Base-by-base conservation (phyloP, 2,113 vertebrate species). In the Marmota flaviventris region DNA sequence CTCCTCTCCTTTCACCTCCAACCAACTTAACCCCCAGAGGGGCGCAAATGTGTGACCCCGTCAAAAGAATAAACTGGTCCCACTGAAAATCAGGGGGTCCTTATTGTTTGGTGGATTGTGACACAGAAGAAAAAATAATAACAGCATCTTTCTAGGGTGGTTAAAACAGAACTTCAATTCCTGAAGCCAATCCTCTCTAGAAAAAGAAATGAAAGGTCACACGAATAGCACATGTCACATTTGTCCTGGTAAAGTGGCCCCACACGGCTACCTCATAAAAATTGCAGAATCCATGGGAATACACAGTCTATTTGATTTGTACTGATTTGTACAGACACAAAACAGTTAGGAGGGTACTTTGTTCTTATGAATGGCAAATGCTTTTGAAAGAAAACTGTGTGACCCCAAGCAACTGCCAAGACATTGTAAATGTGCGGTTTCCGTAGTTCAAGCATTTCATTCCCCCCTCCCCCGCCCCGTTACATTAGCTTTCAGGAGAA, bases 321-420 rank as follows among this genome's bases (percentile, higher is more conserved):
- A 63, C 13, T 63, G 27, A 76, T 94, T 91, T 76, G 45, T 45
- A 45, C 27, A 39, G 78, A 37, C 63, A 93, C 53, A 61, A 72
- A 89, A 77, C 22, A 39, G 94, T 94, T 81, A 89, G 76, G 84
- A 24, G 81, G 17, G 72, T 61, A 90, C 94, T 96, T 85, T 93
- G 91, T 78, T 97, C 92, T 92, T 20, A 14, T 4, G 77, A 95
- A 87, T 20, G 81, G 77, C 56, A 88, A 91, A 86, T 73, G 67
- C 70, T 89, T 86, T 88, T 1, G 37, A 92, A 89, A 91, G 67
- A 20, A 88, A 73, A 91, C 39, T 5, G 3, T 45, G 70, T 22
- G 45, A 53, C 48, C 85, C 76, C 56, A 22, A 84, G 63, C 8
- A 39, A 63, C 25, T 42, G 84, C 76, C 91, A 85, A 85, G 85